Evolutionary conservation across 2,888 invertebrate species (phyloP).

Genomic region (Agrochola circellaris): DNA sequence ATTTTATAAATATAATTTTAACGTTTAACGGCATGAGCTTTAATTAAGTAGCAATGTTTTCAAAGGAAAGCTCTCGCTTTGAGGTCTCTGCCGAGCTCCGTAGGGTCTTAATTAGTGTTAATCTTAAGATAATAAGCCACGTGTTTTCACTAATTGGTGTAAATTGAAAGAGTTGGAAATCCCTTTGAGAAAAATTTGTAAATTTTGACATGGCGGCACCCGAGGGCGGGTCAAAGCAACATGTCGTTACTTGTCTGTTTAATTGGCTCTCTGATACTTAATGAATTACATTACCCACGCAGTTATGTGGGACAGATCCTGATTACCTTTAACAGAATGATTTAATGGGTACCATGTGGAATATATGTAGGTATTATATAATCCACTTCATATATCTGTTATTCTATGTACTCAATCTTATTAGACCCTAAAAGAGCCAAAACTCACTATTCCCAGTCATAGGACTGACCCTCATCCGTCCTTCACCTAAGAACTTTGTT

Average conservation of each 20-base stretch:
- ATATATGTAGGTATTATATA: not conserved
- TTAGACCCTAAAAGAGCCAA: not conserved
- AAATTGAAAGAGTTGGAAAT: conserved; percentile 78
- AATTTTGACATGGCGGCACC: conserved; percentile 46
- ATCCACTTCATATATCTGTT: not conserved
- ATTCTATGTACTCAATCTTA: not conserved
- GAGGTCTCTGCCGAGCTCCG: conserved; percentile 77
- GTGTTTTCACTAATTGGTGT: conserved; percentile 85
- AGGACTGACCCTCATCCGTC: not conserved
- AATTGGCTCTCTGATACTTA: conserved; percentile 53
- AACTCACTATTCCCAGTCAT: not conserved
- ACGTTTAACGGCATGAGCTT: conserved; percentile 68
- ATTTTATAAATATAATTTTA: conserved; percentile 67
- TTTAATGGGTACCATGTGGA: not conserved
- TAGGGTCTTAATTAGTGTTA: conserved; percentile 87
- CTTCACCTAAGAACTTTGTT: not conserved
- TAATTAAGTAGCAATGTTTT: conserved; percentile 84
- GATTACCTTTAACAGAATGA: conserved; percentile 14
- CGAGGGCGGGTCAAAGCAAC: conserved; percentile 38
- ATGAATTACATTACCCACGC: conserved; percentile 47
- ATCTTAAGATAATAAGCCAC: conserved; percentile 88
- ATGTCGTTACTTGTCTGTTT: conserved; percentile 46
- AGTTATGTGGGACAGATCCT: conserved; percentile 10
- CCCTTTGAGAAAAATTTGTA: conserved; percentile 55
- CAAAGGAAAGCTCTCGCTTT: conserved; percentile 85